These are phyloP conservation scores for Amiota communis DNA, from an alignment of 2,888 invertebrate genomes.

Conservation along the genomic window DNA sequence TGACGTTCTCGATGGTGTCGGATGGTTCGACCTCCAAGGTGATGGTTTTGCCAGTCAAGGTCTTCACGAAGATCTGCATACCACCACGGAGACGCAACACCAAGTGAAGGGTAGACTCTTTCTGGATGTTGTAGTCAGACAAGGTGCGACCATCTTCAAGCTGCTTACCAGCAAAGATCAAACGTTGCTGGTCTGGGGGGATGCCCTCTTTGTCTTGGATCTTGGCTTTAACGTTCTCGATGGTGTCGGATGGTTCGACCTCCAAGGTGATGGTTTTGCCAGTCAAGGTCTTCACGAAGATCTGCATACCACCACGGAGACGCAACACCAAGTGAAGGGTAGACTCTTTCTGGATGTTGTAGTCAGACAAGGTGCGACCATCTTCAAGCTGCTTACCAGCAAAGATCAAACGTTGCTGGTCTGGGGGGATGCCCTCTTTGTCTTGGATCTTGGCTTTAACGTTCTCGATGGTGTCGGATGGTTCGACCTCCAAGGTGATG, in stretches of 20 bases:
- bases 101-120: slow-evolving; percentile 61
- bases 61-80: slow-evolving; percentile 56
- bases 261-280: slow-evolving; percentile 30
- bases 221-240: slow-evolving; percentile 63
- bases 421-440: slow-evolving; percentile 51
- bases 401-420: slow-evolving; percentile 52
- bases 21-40: slow-evolving; percentile 52
- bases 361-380: slow-evolving; percentile 51
- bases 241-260: slow-evolving; percentile 22
- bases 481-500: slow-evolving; percentile 28
- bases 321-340: slow-evolving; percentile 54
- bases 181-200: slow-evolving; percentile 63
- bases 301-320: slow-evolving; percentile 40
- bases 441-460: slow-evolving; percentile 52
- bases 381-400: slow-evolving; percentile 52
- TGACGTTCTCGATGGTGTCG: slow-evolving; percentile 53
- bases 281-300: slow-evolving; percentile 25
- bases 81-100: slow-evolving; percentile 47
- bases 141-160: slow-evolving; percentile 62
- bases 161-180: slow-evolving; percentile 63
- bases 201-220: slow-evolving; percentile 65
- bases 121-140: slow-evolving; percentile 63
- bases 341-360: slow-evolving; percentile 55
- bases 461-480: slow-evolving; percentile 39
- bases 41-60: slow-evolving; percentile 52